A percentile compares a stretch with the other conserved stretches of the same genome.
phyloP scores from a whole-genome alignment of 2,113 vertebrate species.

The human region DNA sequence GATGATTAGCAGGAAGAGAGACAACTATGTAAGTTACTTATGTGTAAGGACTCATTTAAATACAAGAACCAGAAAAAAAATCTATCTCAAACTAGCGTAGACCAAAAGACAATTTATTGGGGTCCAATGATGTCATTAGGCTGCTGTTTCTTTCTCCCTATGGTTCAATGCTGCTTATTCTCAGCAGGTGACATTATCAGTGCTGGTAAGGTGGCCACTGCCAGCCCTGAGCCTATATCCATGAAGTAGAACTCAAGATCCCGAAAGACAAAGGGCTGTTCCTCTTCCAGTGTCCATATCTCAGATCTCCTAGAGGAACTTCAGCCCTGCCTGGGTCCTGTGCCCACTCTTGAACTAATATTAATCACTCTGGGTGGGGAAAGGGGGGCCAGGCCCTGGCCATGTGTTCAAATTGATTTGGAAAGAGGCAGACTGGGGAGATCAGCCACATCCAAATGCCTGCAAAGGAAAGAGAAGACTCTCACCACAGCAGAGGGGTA shows the following conservation, averaged over 20 bases:
- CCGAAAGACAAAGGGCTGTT: not conserved
- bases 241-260: not conserved
- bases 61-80: slow-evolving; percentile 5
- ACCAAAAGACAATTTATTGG: not conserved
- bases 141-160: not conserved
- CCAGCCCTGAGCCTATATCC: not conserved
- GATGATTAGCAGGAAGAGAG: not conserved
- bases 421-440: not conserved
- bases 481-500: not conserved
- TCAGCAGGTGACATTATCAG: not conserved
- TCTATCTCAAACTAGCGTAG: not conserved
- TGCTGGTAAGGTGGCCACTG: not conserved
- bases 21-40: not conserved
- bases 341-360: not conserved
- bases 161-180: not conserved
- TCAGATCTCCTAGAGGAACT: not conserved
- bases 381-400: not conserved
- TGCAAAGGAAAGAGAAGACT: not conserved
- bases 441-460: not conserved
- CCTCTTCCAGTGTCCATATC: not conserved
- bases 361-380: not conserved
- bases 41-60: not conserved
- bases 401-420: not conserved
- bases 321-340: not conserved
- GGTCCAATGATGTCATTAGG: not conserved